These are phyloP conservation scores for Taphrorychus bicolor DNA, from an alignment of 2,888 invertebrate genomes.

Conservation along the genomic window DNA sequence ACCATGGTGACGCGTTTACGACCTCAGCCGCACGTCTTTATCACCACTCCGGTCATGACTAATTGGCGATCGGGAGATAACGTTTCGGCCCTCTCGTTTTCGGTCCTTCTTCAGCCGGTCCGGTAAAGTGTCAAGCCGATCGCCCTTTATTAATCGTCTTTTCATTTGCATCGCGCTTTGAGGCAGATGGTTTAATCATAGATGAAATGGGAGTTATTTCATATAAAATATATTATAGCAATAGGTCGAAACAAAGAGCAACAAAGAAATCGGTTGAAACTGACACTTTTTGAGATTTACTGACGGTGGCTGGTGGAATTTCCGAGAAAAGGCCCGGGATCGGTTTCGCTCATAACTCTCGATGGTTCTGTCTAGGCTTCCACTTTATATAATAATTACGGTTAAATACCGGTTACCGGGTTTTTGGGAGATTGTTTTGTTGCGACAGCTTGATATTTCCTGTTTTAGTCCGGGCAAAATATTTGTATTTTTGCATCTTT, in stretches of 20 bases:
- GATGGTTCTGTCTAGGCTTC: constrained; percentile 33
- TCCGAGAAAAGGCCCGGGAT: constrained; percentile 18
- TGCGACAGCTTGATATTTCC: constrained; percentile 16
- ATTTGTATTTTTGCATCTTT: background rate
- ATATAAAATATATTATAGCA: too few species aligned
- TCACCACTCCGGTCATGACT: constrained; percentile 38
- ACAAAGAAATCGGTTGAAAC: background rate
- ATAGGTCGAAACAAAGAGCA: background rate
- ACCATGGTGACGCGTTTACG: constrained; percentile 49
- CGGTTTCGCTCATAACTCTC: constrained; percentile 18
- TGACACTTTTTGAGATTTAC: constrained; percentile 31
- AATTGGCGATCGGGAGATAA: constrained; percentile 41
- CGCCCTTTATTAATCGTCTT: constrained; percentile 24
- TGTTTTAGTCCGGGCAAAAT: constrained; percentile 16
- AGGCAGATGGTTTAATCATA: too few species aligned
- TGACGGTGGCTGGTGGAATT: constrained; percentile 20
- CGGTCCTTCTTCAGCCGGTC: constrained; percentile 21
- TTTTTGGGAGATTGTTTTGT: constrained; percentile 14
- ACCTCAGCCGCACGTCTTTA: constrained; percentile 41
- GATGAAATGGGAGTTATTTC: too few species aligned
- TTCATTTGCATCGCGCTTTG: too few species aligned
- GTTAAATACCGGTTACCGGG: constrained; percentile 25
- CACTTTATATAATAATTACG: constrained; percentile 27
- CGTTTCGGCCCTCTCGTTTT: constrained; percentile 23
- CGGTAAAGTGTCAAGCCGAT: constrained; percentile 15